Evolutionary conservation across 2,797 vertebrate species (phyloP), one percentile per base, ranked within the genome.

Genomic region (Sparidentex hasta): DNA sequence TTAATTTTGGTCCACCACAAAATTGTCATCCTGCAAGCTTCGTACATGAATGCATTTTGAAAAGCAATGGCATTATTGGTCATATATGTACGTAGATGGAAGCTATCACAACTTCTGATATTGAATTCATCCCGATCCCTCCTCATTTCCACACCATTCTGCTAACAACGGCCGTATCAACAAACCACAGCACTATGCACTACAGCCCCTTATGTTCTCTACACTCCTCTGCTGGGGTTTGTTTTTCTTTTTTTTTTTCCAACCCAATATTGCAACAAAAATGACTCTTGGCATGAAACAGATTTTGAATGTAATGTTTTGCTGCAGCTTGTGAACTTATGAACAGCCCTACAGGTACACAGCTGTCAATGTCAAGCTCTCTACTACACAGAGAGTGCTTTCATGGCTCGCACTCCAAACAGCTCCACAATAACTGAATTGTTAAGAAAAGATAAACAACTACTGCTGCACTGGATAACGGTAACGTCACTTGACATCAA

Each of bases 231-330:
- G 68, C 47, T 46, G 18, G 46, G n/a, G 63, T 14, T 64, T 54
- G 16, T 11, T 64, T 58, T 16, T 54, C 18, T 5, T 66, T 12
- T 47, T n/a, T 48, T 54, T n/a, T 71, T 1, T 6, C 29, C 25
- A 51, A 74, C 43, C 55, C 23, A 56, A 62, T 54, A 59, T 18
- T 51, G 48, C 38, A 18, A 84, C 76, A 48, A 68, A 86, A 90
- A 89, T 80, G n/a, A 75, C 56, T 87, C 83, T 73, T 88, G 88
- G 81, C 88, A 90, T 85, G 50, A 20, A 83, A 76, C 87, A 82
- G 65, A 74, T 72, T 88, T 52, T 74, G 73, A 82, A 85, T 74
- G 71, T 73, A 74, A 87, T 89, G 78, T 83, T 81, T 76, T 48
- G 71, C 57, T 83, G 75, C 78, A 75, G 77, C 79, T 70, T 82